These are phyloP conservation scores for Hippocampus zosterae DNA, from an alignment of 2,113 vertebrate genomes.

Conservation along the genomic window DNA sequence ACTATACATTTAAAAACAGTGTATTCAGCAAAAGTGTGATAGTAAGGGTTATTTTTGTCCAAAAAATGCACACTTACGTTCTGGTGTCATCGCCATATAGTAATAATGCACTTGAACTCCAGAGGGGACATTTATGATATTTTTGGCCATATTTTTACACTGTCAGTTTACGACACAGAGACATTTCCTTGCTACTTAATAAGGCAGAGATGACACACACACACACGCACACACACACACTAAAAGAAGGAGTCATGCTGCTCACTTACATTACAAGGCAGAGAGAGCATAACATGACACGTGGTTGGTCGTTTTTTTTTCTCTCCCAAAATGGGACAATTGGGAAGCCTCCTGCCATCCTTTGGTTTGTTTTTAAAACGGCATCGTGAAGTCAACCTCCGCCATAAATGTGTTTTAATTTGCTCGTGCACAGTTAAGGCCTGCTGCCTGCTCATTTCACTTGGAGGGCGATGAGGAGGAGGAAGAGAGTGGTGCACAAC, in stretches of 20 bases:
- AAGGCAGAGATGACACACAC: constrained; percentile 39
- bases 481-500: constrained; percentile 35
- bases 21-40: no score
- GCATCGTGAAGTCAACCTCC: not conserved
- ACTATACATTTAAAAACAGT: no score
- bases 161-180: constrained; percentile 21
- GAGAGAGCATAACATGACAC: not conserved
- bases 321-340: not conserved
- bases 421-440: not conserved
- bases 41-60: no score
- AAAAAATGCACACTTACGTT: not conserved
- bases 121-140: not conserved
- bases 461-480: constrained; percentile 1
- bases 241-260: constrained; percentile 4
- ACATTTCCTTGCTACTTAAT: constrained; percentile 24
- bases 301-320: not conserved
- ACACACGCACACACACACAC: not conserved
- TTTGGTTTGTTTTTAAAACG: not conserved
- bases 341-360: not conserved
- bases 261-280: not conserved
- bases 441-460: constrained; percentile 23
- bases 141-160: constrained; percentile 10
- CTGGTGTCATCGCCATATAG: not conserved
- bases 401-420: not conserved
- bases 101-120: not conserved